Conservation (phyloP, 1,140 invertebrate genomes). For the Drosophila willistoni region DNA sequence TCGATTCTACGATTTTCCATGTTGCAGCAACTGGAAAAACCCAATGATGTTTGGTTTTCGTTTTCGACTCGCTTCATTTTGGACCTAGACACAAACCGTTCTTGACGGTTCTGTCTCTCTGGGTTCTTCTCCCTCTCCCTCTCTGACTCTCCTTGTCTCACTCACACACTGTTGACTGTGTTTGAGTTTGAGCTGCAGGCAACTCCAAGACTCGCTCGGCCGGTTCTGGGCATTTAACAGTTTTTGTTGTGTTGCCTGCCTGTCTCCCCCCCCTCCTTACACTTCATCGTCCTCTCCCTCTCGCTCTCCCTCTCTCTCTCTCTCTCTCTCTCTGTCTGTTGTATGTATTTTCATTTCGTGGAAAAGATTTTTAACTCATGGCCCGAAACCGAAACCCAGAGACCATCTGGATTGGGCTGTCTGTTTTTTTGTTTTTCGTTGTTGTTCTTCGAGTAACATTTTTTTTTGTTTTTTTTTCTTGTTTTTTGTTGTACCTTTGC, state of each 20-base stretch:
- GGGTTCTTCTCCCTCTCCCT: background rate
- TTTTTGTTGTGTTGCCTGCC: slow-evolving; percentile 41
- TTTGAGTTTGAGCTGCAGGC: slow-evolving; percentile 30
- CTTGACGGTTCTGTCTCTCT: slow-evolving; percentile 31
- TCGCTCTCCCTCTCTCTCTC: slow-evolving; percentile 18
- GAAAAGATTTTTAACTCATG: slow-evolving; percentile 80
- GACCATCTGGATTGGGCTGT: slow-evolving; percentile 70
- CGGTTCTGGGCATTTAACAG: slow-evolving; percentile 71
- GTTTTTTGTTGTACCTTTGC: slow-evolving; percentile 54
- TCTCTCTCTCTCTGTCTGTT: slow-evolving; percentile 24
- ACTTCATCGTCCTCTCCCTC: slow-evolving; percentile 1
- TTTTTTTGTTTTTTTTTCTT: slow-evolving; percentile 23
- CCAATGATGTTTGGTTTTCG: background rate
- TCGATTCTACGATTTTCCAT: slow-evolving; percentile 67
- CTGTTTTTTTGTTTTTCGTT: slow-evolving; percentile 15
- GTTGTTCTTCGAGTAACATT: slow-evolving; percentile 38
- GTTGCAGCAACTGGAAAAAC: background rate
- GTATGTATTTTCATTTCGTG: slow-evolving; percentile 76
- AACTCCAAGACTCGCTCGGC: slow-evolving; percentile 68
- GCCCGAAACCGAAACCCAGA: slow-evolving; percentile 54
- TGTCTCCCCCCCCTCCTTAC: slow-evolving; percentile 26
- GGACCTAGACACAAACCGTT: slow-evolving; percentile 47
- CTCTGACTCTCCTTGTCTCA: slow-evolving; percentile 7
- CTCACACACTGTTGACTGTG: background rate
- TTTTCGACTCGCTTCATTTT: slow-evolving; percentile 41